Percentiles rank a stretch among this genome's conserved stretches.
Evolutionary conservation across 2,888 invertebrate species (phyloP).

Genomic region (Chloroclystis v-ata): DNA sequence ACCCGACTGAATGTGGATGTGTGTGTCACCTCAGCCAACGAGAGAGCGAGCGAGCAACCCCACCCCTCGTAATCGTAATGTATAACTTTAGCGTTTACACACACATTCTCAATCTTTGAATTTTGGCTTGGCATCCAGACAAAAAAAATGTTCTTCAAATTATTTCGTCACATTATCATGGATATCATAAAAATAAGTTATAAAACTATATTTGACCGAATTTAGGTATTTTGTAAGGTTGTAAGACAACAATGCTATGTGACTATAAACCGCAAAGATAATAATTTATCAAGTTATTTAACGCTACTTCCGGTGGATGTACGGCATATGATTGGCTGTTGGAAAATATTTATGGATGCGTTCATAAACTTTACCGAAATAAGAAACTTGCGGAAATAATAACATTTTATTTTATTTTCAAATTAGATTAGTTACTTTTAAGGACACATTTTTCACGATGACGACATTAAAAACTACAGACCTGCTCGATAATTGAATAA

Average conservation of each 20-base stretch:
- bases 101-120: neutral
- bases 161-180: too few relatives aligned
- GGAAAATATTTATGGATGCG: neutral
- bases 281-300: neutral
- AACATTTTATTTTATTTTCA: neutral
- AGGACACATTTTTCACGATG: too few relatives aligned
- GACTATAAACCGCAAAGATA: too few relatives aligned
- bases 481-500: too few relatives aligned
- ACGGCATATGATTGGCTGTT: neutral
- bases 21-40: neutral
- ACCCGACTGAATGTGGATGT: slow-evolving; percentile 60
- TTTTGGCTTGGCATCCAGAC: neutral
- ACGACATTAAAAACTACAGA: too few relatives aligned
- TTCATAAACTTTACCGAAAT: neutral
- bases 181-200: too few relatives aligned
- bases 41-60: neutral
- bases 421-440: neutral
- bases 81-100: too few relatives aligned
- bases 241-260: too few relatives aligned
- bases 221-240: too few relatives aligned
- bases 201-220: too few relatives aligned
- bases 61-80: neutral
- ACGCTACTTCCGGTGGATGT: neutral
- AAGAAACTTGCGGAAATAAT: neutral
- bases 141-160: too few relatives aligned